These are phyloP conservation scores for Clamator glandarius DNA, from an alignment of 2,797 vertebrate genomes.

Conservation along the genomic window DNA sequence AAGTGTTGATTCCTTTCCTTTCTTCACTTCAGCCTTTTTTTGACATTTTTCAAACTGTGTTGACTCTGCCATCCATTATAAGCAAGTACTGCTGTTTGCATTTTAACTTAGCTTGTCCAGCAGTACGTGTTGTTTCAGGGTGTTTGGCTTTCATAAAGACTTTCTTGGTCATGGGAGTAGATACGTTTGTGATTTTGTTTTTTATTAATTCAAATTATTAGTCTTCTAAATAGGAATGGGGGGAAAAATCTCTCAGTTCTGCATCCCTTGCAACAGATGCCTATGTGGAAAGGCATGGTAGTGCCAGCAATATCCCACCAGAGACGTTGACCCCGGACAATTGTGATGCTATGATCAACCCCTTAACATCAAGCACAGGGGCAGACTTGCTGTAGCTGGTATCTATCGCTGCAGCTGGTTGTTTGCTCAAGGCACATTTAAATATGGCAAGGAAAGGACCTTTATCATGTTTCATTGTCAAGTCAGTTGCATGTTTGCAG, in stretches of 20 bases:
- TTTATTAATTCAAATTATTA: background rate
- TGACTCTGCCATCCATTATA: background rate
- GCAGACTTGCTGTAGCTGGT: background rate
- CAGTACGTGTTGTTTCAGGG: background rate
- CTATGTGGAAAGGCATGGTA: background rate
- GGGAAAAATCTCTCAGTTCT: background rate
- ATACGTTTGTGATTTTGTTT: background rate
- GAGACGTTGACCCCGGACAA: no score
- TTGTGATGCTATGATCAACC: no score
- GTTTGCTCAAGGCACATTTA: no score
- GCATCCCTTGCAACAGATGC: no score
- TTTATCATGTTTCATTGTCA: no score
- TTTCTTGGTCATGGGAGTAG: background rate
- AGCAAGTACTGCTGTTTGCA: background rate
- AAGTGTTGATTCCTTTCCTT: background rate
- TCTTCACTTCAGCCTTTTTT: background rate
- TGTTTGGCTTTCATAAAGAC: background rate
- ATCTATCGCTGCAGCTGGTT: background rate
- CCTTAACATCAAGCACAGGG: fast-evolving
- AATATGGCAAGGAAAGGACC: background rate
- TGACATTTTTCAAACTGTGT: background rate
- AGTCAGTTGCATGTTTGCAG: background rate
- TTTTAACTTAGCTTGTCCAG: background rate
- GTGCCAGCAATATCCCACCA: background rate
- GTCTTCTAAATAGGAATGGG: background rate